Percentiles rank a stretch among this genome's conserved stretches.
These are phyloP conservation scores for Anarhynchus alexandrinus DNA, from an alignment of 2,113 vertebrate species.

Conservation along the genomic window DNA sequence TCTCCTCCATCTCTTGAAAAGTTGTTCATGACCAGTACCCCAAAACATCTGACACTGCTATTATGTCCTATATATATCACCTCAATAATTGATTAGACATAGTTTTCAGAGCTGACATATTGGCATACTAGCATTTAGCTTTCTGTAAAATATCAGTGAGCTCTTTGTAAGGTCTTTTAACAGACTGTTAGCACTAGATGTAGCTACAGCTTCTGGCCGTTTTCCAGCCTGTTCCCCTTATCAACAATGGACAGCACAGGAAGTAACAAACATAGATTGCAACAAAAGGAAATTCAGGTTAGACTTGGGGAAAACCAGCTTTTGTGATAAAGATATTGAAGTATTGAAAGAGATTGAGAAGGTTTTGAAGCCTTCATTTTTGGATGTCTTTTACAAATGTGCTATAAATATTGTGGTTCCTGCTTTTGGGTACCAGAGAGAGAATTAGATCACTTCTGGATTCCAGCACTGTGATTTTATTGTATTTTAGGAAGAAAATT, in stretches of 20 bases:
- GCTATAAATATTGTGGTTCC: not conserved
- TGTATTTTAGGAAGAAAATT: not conserved
- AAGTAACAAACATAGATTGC: not conserved
- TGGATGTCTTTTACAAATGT: not conserved
- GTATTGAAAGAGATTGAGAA: not conserved
- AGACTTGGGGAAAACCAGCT: not conserved
- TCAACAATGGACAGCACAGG: not conserved
- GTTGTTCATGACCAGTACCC: not conserved
- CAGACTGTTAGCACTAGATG: not conserved
- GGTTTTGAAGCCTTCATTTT: not conserved
- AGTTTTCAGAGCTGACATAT: not conserved
- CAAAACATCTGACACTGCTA: not conserved
- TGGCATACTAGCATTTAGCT: not conserved
- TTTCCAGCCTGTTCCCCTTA: not conserved
- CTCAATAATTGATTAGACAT: not conserved
- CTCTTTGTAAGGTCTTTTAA: not conserved
- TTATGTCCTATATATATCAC: not conserved
- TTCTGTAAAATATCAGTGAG: not conserved
- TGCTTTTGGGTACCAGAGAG: not conserved
- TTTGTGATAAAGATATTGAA: not conserved
- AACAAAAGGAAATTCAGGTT: not conserved
- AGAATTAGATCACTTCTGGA: not conserved
- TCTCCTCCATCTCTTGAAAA: not conserved
- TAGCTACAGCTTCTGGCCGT: not conserved
- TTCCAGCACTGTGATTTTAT: not conserved